Evolutionary conservation across 2,797 vertebrate species (phyloP).

Genomic region (Sphenopsis melanotis): DNA sequence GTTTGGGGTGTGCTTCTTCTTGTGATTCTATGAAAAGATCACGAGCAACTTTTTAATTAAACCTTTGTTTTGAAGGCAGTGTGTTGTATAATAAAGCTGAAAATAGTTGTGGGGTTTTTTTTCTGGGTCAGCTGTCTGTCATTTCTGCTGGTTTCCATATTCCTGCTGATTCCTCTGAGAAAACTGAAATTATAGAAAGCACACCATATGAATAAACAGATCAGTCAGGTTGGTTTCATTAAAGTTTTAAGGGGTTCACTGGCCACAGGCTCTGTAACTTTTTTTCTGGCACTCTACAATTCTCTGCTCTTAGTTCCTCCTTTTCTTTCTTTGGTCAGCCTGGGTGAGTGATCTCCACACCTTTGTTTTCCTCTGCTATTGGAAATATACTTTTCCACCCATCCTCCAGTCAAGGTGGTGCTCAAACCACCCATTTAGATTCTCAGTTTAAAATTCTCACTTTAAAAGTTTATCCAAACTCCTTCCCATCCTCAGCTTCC

Average conservation of each 20-base stretch:
- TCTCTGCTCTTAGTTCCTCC: not conserved
- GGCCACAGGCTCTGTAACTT: not conserved
- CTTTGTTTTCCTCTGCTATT: not conserved
- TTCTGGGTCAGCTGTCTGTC: conserved; percentile 38
- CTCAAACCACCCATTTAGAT: not conserved
- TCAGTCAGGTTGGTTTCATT: not conserved
- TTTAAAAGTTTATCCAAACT: not conserved
- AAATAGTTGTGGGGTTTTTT: not conserved
- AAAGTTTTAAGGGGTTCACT: not conserved
- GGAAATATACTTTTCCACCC: not conserved
- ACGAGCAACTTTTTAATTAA: not conserved
- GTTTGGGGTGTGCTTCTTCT: not conserved
- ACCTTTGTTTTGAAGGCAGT: not conserved
- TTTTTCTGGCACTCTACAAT: not conserved
- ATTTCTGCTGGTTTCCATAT: conserved; percentile 24
- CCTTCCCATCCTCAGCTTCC: not conserved
- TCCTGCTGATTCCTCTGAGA: not conserved
- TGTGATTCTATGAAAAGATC: not conserved
- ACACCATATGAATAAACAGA: not conserved
- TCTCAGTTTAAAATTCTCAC: not conserved
- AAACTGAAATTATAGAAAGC: not conserved
- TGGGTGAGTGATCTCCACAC: not conserved
- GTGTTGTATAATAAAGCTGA: conserved; percentile 8
- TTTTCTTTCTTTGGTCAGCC: not conserved
- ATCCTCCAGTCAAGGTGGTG: not conserved